A percentile compares a stretch with the other conserved stretches of the same genome.
These are phyloP conservation scores for Oophaga pumilio DNA, from an alignment of 2,113 vertebrate genomes.

Conservation along the genomic window DNA sequence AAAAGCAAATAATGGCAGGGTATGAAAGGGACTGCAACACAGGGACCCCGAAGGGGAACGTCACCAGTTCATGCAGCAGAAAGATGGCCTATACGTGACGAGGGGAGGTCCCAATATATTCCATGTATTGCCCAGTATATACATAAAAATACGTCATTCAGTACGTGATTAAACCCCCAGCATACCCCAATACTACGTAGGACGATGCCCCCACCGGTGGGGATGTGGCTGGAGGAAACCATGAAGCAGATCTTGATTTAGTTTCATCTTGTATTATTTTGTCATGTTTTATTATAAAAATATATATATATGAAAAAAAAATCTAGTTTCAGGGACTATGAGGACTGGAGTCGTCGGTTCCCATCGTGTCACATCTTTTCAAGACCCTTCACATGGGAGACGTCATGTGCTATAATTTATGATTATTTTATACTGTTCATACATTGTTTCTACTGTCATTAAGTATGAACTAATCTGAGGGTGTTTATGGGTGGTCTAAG, in stretches of 20 bases:
- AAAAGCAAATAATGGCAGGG: constrained; percentile 22
- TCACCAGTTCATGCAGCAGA: not conserved
- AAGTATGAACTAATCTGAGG: not conserved
- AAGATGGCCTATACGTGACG: not conserved
- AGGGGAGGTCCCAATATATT: constrained; percentile 8
- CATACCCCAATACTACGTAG: not conserved
- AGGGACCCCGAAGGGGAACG: not conserved
- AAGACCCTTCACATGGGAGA: not conserved
- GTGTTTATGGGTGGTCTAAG: not conserved
- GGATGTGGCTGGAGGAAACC: not conserved
- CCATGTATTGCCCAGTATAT: not conserved
- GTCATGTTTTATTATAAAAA: constrained; percentile 26
- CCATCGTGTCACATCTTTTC: not conserved
- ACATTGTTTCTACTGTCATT: not conserved
- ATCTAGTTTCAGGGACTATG: constrained; percentile 23
- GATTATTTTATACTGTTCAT: constrained; percentile 27
- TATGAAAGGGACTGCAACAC: not conserved
- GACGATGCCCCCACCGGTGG: not conserved
- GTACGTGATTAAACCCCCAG: not conserved
- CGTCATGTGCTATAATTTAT: not conserved
- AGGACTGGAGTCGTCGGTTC: not conserved
- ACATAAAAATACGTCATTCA: not conserved
- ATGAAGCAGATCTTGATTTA: not conserved
- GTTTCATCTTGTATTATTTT: constrained; percentile 5
- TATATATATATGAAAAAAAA: not conserved